Evolutionary conservation across 2,113 vertebrate species (phyloP).

Genomic region (human): DNA sequence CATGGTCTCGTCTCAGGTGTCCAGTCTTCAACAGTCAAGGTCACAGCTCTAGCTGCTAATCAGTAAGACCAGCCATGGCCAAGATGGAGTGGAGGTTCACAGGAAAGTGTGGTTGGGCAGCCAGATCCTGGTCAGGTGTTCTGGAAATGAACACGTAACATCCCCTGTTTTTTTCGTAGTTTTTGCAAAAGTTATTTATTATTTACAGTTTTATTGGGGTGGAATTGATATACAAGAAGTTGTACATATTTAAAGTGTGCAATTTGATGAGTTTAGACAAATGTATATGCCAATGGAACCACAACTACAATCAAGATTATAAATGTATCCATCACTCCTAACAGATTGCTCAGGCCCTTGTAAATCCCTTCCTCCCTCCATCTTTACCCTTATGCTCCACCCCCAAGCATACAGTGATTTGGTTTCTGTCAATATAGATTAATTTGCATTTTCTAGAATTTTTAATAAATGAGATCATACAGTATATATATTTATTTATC

Average conservation of each 20-base stretch:
- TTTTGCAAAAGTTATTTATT: constrained; percentile 17
- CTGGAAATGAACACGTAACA: not conserved
- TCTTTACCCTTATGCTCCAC: not conserved
- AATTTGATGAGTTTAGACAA: not conserved
- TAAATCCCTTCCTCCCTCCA: not conserved
- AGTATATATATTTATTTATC: not conserved
- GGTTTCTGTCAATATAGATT: not conserved
- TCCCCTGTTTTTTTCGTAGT: not conserved
- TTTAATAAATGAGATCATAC: not conserved
- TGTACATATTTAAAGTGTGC: not conserved
- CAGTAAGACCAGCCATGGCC: fast-evolving
- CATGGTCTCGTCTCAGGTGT: not conserved
- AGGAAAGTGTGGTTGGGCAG: not conserved
- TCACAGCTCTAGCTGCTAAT: constrained; percentile 33
- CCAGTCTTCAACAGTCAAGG: not conserved
- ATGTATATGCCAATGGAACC: not conserved
- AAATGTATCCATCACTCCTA: not conserved
- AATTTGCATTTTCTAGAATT: constrained; percentile 16
- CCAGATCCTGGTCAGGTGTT: constrained; percentile 5
- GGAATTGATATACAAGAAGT: not conserved
- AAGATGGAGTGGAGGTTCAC: not conserved
- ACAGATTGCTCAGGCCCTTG: not conserved
- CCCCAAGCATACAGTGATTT: not conserved
- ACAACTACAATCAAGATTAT: not conserved
- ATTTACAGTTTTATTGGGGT: not conserved